These are phyloP conservation scores for Pachypsylla venusta DNA, from an alignment of 1,140 invertebrate species.

Conservation along the genomic window DNA sequence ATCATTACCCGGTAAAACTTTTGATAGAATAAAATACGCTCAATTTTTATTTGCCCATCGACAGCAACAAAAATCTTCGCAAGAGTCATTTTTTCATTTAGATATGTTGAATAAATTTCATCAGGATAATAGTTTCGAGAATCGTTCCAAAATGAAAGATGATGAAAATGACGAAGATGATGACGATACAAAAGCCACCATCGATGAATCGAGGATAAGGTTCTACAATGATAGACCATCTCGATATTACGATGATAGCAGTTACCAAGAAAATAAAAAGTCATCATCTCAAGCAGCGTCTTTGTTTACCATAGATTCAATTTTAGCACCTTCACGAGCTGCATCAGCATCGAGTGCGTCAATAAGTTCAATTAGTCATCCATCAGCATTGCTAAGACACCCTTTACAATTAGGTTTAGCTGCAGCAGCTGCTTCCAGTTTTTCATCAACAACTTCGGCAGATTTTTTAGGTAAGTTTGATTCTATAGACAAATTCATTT, in stretches of 20 bases:
- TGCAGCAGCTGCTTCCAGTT: slow-evolving; percentile 35
- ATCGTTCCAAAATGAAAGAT: background rate
- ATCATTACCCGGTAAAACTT: background rate
- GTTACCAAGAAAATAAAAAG: slow-evolving; percentile 9
- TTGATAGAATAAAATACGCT: slow-evolving; percentile 4
- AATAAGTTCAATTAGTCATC: slow-evolving; percentile 37
- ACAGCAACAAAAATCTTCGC: background rate
- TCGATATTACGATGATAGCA: background rate
- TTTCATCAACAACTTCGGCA: slow-evolving; percentile 42
- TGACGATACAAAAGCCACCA: background rate
- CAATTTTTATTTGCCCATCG: slow-evolving; percentile 6
- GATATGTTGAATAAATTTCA: background rate
- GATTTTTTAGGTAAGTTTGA: slow-evolving; percentile 55
- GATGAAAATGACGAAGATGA: background rate
- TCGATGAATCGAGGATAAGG: background rate
- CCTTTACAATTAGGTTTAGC: slow-evolving; percentile 37
- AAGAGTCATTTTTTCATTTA: background rate
- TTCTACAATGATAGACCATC: background rate
- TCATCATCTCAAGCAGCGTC: slow-evolving; percentile 12
- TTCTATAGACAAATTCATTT: too few species aligned
- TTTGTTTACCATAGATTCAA: slow-evolving; percentile 61
- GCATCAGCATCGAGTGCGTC: slow-evolving; percentile 31
- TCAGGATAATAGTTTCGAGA: background rate
- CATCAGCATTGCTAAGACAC: slow-evolving; percentile 36
- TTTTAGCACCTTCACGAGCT: slow-evolving; percentile 43